Conservation (phyloP, 2,797 vertebrate species). For the Leuciscus waleckii region DNA sequence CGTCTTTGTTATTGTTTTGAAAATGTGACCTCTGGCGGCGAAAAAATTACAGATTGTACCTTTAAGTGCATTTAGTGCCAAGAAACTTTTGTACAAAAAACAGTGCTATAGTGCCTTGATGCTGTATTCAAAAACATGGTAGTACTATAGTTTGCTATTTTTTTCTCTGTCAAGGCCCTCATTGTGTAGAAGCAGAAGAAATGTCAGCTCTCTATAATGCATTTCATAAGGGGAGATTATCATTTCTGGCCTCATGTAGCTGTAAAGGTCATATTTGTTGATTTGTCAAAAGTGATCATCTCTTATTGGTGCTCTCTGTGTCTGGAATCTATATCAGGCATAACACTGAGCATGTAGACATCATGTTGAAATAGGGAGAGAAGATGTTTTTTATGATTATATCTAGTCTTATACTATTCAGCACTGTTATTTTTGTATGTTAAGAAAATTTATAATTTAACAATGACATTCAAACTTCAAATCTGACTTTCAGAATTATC, state of each 20-base stretch:
- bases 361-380: neutral
- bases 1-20: too few species aligned
- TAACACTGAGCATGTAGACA: constrained; percentile 2
- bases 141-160: neutral
- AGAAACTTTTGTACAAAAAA: neutral
- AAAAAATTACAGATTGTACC: too few species aligned
- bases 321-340: neutral
- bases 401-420: neutral
- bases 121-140: neutral
- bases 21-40: too few species aligned
- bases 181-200: neutral
- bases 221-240: neutral
- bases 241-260: constrained; percentile 35
- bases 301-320: constrained; percentile 35
- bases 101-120: neutral
- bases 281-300: constrained; percentile 54
- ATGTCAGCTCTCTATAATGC: neutral
- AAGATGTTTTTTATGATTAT: neutral
- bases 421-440: neutral
- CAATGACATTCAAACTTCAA: constrained; percentile 15
- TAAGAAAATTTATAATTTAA: neutral
- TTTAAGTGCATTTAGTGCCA: neutral
- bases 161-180: neutral
- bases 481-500: constrained; percentile 22
- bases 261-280: constrained; percentile 51